phyloP scores from a whole-genome alignment of 1,140 invertebrate species.

The Aleiodes sp. region DNA sequence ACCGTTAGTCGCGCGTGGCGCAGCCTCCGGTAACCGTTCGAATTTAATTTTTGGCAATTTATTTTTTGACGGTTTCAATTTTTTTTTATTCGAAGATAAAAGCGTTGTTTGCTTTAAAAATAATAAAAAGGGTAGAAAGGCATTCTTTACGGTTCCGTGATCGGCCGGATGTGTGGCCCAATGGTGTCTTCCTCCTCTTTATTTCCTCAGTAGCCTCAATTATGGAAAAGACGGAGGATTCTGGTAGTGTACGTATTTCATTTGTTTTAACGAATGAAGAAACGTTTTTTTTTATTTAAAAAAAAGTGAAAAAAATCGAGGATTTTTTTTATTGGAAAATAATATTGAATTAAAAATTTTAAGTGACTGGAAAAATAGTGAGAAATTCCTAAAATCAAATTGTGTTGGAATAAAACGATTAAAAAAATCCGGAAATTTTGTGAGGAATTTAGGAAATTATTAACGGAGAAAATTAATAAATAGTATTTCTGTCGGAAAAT shows the following conservation, averaged over 20 bases:
- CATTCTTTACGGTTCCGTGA: conserved; percentile 34
- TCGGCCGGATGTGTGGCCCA: conserved; percentile 31
- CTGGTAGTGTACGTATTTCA: conserved; percentile 7
- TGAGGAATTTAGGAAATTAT: too few relatives aligned
- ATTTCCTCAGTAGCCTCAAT: background rate
- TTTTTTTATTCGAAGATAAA: too few relatives aligned
- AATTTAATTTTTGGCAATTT: too few relatives aligned
- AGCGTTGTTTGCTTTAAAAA: too few relatives aligned
- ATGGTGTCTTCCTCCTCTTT: conserved; percentile 17
- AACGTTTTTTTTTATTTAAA: background rate
- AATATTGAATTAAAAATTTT: too few relatives aligned
- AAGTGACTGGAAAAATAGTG: too few relatives aligned
- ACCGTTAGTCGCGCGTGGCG: conserved; percentile 15
- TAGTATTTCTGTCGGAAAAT: too few relatives aligned
- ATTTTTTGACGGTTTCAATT: too few relatives aligned
- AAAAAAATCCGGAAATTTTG: background rate
- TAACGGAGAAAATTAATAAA: too few relatives aligned
- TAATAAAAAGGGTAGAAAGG: conserved; percentile 2
- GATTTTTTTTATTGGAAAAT: background rate
- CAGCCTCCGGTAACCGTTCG: too few relatives aligned
- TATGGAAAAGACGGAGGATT: background rate
- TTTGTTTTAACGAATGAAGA: background rate
- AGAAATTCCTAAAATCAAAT: background rate
- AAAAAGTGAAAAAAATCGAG: background rate
- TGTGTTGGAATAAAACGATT: background rate